Evolutionary conservation across 1,140 invertebrate species (phyloP).

Genomic region (Orussus abietinus): DNA sequence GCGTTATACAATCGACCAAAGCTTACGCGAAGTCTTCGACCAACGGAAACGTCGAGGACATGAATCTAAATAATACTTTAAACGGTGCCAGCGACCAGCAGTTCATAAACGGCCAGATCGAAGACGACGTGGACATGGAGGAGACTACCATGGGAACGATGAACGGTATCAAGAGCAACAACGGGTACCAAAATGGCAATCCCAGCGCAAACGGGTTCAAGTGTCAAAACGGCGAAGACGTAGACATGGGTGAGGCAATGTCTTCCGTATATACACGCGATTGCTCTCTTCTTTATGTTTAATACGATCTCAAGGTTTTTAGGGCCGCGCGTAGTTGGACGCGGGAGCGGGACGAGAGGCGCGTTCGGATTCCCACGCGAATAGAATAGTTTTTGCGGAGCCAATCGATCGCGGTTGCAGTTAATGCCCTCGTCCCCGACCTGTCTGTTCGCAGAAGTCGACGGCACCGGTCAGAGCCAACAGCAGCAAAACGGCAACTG

Average conservation of each 20-base stretch:
- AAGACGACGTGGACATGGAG: conserved; percentile 52
- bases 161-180: conserved; percentile 47
- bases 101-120: conserved; percentile 47
- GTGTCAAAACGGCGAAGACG: conserved; percentile 57
- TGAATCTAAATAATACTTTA: conserved; percentile 45
- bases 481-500: conserved; percentile 31
- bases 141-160: conserved; percentile 35
- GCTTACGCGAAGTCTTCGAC: conserved; percentile 54
- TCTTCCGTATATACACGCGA: background rate
- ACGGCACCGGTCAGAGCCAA: conserved; percentile 36
- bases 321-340: no score
- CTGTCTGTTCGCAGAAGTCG: conserved; percentile 43
- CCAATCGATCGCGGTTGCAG: no score
- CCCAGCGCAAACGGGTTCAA: conserved; percentile 47
- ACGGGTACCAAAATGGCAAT: conserved; percentile 68
- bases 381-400: no score
- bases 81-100: conserved; percentile 42
- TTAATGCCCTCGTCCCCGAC: no score
- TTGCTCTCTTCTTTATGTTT: no score
- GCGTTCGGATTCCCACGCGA: no score
- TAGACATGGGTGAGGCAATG: conserved; percentile 60
- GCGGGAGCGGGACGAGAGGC: no score
- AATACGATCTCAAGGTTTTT: no score
- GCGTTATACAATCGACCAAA: conserved; percentile 73
- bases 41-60: conserved; percentile 51